Percentiles rank a stretch among this genome's conserved stretches.
phyloP scores from a whole-genome alignment of 2,888 invertebrate genomes.

The Junonia oenone region DNA sequence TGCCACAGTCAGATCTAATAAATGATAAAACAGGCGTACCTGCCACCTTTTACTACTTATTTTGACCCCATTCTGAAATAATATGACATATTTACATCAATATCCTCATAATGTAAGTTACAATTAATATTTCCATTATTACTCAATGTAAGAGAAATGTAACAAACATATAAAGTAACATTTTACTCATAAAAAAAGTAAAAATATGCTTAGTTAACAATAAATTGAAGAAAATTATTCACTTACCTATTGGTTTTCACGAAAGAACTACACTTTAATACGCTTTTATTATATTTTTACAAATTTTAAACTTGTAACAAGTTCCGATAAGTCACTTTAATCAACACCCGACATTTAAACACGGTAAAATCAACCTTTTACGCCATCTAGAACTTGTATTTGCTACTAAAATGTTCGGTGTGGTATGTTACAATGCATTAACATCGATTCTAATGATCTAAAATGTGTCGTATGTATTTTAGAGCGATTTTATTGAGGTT shows the following conservation, averaged over 20 bases:
- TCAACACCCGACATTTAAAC: background rate
- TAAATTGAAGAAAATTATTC: background rate
- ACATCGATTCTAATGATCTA: background rate
- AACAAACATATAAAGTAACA: background rate
- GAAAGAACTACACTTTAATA: background rate
- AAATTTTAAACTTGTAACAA: background rate
- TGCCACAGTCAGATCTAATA: background rate
- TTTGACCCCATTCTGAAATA: background rate
- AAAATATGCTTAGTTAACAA: background rate
- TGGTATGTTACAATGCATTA: background rate
- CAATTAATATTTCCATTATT: background rate
- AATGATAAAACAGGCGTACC: background rate
- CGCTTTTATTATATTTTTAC: background rate
- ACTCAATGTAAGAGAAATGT: background rate
- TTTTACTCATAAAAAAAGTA: background rate
- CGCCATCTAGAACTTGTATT: background rate
- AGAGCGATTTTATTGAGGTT: background rate
- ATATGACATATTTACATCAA: background rate
- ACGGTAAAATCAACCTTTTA: background rate
- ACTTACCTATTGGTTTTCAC: background rate
- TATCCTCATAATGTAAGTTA: background rate
- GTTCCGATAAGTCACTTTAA: background rate
- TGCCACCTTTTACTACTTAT: background rate
- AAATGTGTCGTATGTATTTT: too few species aligned
- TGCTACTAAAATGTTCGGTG: background rate